Evolutionary conservation across 2,797 vertebrate species (phyloP).

Genomic region (Jordanella pulchra): DNA sequence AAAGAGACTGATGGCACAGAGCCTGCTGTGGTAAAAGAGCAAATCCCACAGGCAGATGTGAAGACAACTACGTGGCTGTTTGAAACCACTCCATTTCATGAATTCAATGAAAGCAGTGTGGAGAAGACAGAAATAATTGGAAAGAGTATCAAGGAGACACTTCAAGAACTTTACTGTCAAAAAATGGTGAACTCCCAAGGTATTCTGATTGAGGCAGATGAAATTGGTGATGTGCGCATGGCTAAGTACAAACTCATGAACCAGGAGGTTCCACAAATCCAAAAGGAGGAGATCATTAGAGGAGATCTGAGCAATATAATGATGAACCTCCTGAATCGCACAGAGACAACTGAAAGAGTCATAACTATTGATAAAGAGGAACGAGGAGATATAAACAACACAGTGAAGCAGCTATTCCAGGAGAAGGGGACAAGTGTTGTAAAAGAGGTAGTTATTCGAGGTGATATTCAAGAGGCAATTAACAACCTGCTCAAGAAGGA

Average conservation of each 20-base stretch:
- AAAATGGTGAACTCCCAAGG: slow-evolving; percentile 90
- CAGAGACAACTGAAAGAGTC: slow-evolving; percentile 75
- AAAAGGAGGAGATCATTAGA: slow-evolving; percentile 87
- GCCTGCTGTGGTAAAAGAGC: slow-evolving; percentile 75
- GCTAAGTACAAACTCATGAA: slow-evolving; percentile 92
- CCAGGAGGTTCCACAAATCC: slow-evolving; percentile 86
- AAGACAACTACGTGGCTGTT: slow-evolving; percentile 94
- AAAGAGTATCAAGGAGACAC: slow-evolving; percentile 89
- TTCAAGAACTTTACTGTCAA: slow-evolving; percentile 87
- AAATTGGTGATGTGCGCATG: slow-evolving; percentile 92
- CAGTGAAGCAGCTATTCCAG: slow-evolving; percentile 86
- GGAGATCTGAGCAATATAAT: slow-evolving; percentile 90
- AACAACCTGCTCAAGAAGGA: slow-evolving; percentile 84
- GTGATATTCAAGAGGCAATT: slow-evolving; percentile 90
- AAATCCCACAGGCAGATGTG: slow-evolving; percentile 88
- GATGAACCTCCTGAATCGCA: slow-evolving; percentile 87
- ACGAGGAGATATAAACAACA: slow-evolving; percentile 86
- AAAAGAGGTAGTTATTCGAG: slow-evolving; percentile 86
- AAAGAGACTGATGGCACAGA: slow-evolving; percentile 79
- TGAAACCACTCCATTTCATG: slow-evolving; percentile 87
- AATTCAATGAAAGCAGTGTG: slow-evolving; percentile 84
- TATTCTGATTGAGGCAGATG: slow-evolving; percentile 89
- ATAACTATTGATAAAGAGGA: slow-evolving; percentile 85
- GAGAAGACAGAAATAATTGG: slow-evolving; percentile 87
- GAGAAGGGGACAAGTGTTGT: slow-evolving; percentile 78